Evolutionary conservation across 2,113 vertebrate genomes (phyloP).

Genomic region (Gallinago paraguaiae): DNA sequence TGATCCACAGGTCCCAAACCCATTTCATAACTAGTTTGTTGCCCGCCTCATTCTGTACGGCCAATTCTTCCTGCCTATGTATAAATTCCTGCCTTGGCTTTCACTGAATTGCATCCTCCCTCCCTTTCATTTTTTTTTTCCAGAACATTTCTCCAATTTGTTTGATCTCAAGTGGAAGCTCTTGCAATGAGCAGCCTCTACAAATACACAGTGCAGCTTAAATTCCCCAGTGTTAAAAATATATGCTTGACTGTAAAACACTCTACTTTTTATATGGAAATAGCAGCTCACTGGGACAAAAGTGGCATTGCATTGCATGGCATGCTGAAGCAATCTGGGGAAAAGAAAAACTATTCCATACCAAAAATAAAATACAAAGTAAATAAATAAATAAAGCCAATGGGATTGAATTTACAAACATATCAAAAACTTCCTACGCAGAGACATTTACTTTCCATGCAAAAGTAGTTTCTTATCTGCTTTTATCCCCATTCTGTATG

Average conservation of each 20-base stretch:
- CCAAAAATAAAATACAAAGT: background rate
- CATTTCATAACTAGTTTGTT: background rate
- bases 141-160: conserved; percentile 49
- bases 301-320: background rate
- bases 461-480: conserved; percentile 24
- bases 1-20: background rate
- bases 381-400: conserved; percentile 25
- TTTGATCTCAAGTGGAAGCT: conserved; percentile 64
- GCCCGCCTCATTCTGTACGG: background rate
- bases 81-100: conserved; percentile 17
- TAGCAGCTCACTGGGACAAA: conserved; percentile 54
- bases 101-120: conserved; percentile 16
- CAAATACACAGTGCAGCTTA: conserved; percentile 25
- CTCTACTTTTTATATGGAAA: conserved; percentile 65
- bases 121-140: background rate
- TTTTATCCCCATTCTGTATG: conserved; percentile 41
- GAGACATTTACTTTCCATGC: conserved; percentile 32
- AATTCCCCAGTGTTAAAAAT: conserved; percentile 63
- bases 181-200: conserved; percentile 47
- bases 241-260: conserved; percentile 59
- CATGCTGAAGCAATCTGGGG: conserved; percentile 10
- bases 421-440: background rate
- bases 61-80: background rate
- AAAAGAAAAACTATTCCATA: conserved; percentile 8
- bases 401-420: conserved; percentile 37